Base-by-base conservation (phyloP, 2,888 invertebrate species). In the Agonopterix heracliana region DNA sequence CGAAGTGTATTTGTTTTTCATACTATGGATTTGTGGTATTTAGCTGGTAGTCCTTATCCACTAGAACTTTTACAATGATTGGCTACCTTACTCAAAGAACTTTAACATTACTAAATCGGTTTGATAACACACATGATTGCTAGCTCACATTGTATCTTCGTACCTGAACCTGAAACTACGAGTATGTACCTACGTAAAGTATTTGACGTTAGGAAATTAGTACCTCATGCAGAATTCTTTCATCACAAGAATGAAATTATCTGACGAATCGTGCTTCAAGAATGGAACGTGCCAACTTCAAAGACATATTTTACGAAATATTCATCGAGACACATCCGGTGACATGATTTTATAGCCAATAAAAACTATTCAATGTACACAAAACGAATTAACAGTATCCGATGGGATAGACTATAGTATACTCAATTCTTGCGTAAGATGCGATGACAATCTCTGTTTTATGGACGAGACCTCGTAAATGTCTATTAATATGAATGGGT, bases 401-500 rank as follows among this genome's bases (percentile, higher is more conserved):
- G 71, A 75, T 78, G 66, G 71, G 61, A 67, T 71, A 71, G 69
- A 43, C 71, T 67, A 65, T 63, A 68, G 68, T 70, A 71, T 26
- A 26, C 26, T 26, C 26, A 26, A 26, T 26, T 26, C 26, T 79
- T 82, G 71, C 78, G 72, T 77, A 81, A 85, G 77, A 61, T 55
- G 63, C 75, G 83, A 83, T 81, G 84, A 86, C 87, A 88, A 87
- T 88, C 87, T 84, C 84, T 74, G 82, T 86, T 88, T 88, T 88
- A 88, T 86, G 80, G 80, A 64, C 63, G 71, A 78, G 77, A 72
- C 69, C 73, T 87, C 86, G 83, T 89, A 89, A 89, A 88, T 74
- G 88, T 88, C 89, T 87, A 87, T 88, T 89, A 88, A 89, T 89
- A 88, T 87, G 88, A 89, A 89, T 89, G 82, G 86, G 78, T 76